Conservation (phyloP, 2,113 vertebrate species). For the Poeciliopsis occidentalis region DNA sequence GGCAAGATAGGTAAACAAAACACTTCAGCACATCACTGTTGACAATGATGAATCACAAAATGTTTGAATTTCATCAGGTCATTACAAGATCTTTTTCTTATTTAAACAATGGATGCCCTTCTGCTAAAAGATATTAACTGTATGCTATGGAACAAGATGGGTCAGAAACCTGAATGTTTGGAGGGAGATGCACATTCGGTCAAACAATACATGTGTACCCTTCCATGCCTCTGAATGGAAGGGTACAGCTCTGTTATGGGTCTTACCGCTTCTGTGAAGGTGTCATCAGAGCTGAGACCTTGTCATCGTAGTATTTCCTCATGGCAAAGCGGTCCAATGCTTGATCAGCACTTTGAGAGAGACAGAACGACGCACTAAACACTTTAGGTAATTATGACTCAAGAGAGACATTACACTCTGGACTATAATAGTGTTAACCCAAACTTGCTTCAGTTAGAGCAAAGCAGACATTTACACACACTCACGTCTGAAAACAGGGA, state of each 20-base stretch:
- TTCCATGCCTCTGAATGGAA: slow-evolving; percentile 18
- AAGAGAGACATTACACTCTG: slow-evolving; percentile 45
- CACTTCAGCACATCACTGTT: background rate
- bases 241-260: slow-evolving; percentile 50
- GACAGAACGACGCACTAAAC: slow-evolving; percentile 51
- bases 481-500: slow-evolving; percentile 58
- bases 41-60: slow-evolving; percentile 30
- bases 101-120: slow-evolving; percentile 27
- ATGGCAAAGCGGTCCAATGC: slow-evolving; percentile 97
- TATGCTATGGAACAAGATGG: slow-evolving; percentile 31
- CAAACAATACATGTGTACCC: background rate
- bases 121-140: background rate
- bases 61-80: slow-evolving; percentile 41
- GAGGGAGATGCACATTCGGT: slow-evolving; percentile 1
- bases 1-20: background rate
- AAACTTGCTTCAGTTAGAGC: slow-evolving; percentile 40
- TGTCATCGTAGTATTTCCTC: slow-evolving; percentile 98
- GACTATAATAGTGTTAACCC: slow-evolving; percentile 52
- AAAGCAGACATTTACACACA: slow-evolving; percentile 28
- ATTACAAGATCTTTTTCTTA: slow-evolving; percentile 35
- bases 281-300: slow-evolving; percentile 94
- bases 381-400: slow-evolving; percentile 62
- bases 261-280: slow-evolving; percentile 94
- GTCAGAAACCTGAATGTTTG: slow-evolving; percentile 24
- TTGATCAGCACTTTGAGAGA: slow-evolving; percentile 90